A percentile compares a stretch with the other conserved stretches of the same genome.
Evolutionary conservation across 2,113 vertebrate species (phyloP).

Genomic region (Terrapene triunguis): DNA sequence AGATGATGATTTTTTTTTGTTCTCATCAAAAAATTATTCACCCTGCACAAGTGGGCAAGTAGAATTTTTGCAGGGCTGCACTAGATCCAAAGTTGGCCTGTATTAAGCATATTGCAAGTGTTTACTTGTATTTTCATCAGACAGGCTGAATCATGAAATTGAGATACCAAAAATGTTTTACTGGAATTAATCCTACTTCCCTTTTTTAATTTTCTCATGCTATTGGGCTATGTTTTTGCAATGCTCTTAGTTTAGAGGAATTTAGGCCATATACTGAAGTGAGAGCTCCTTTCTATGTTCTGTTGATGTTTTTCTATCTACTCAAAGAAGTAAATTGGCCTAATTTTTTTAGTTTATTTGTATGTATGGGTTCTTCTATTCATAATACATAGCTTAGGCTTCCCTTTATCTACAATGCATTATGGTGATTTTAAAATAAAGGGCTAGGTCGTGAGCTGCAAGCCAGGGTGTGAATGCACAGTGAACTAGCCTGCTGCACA

Average conservation of each 20-base stretch:
- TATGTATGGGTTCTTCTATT: constrained; percentile 3
- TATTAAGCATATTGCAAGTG: background rate
- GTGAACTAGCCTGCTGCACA: background rate
- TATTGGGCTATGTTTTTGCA: background rate
- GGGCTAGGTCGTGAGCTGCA: background rate
- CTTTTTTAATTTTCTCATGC: background rate
- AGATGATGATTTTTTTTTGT: background rate
- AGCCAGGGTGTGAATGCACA: background rate
- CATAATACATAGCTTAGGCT: background rate
- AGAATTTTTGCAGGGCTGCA: background rate
- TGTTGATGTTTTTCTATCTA: background rate
- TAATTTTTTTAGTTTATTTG: background rate
- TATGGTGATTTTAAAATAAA: background rate
- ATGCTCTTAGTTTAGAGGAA: background rate
- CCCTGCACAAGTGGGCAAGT: background rate
- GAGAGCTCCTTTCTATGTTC: background rate
- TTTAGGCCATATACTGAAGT: background rate
- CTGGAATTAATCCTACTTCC: background rate
- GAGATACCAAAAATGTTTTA: background rate
- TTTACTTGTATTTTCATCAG: background rate
- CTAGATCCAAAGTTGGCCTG: background rate
- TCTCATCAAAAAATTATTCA: background rate
- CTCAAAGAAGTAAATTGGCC: background rate
- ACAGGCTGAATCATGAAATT: constrained; percentile 3
- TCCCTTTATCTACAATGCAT: constrained; percentile 19